A percentile compares a stretch with the other conserved stretches of the same genome.
These are phyloP conservation scores for Cebidichthys violaceus DNA, from an alignment of 2,113 vertebrate species.

Conservation along the genomic window DNA sequence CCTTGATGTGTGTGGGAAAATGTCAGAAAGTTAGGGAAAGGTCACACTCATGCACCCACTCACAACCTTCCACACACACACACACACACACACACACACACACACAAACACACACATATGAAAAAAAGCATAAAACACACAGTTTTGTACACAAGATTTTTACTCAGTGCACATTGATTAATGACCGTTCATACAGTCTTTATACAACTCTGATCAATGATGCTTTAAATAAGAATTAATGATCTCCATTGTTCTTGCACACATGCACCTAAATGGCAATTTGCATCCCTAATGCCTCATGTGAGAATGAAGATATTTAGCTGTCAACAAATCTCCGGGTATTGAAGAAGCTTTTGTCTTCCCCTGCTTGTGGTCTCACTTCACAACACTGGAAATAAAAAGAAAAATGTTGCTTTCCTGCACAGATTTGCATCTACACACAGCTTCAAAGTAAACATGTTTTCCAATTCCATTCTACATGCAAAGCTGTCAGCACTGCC, in stretches of 20 bases:
- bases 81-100: not conserved
- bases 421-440: not conserved
- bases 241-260: conserved; percentile 15
- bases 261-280: conserved; percentile 58
- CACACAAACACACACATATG: not conserved
- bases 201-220: conserved; percentile 58
- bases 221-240: conserved; percentile 64
- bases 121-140: conserved; percentile 10
- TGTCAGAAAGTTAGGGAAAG: conserved; percentile 61
- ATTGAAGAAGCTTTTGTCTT: conserved; percentile 40
- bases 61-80: not conserved
- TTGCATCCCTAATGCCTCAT: conserved; percentile 58
- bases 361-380: conserved; percentile 37
- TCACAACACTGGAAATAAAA: conserved; percentile 25
- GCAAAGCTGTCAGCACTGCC: conserved; percentile 12
- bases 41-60: conserved; percentile 48
- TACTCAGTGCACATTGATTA: conserved; percentile 49
- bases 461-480: conserved; percentile 8
- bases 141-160: conserved; percentile 21
- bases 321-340: conserved; percentile 52
- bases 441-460: conserved; percentile 35
- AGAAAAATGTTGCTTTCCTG: not conserved
- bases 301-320: conserved; percentile 69
- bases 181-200: conserved; percentile 22
- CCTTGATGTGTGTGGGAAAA: conserved; percentile 74